A percentile compares a stretch with the other conserved stretches of the same genome.
phyloP scores from a whole-genome alignment of 2,113 vertebrate species.

The Sinocyclocheilus rhinocerous region DNA sequence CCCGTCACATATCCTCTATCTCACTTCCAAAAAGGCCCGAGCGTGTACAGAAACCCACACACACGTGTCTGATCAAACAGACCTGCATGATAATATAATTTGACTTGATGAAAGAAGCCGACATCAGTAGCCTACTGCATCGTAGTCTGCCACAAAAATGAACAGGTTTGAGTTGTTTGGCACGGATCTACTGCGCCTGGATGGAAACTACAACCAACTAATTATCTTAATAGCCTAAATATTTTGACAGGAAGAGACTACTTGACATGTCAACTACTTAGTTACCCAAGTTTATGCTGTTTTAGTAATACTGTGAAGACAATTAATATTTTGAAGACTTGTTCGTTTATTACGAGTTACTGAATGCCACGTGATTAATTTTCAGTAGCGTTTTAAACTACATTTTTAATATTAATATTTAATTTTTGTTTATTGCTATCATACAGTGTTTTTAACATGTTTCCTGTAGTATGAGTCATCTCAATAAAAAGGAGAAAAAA shows the following conservation, averaged over 20 bases:
- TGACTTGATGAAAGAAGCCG: neutral
- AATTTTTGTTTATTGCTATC: neutral
- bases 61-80: neutral
- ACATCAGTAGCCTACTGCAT: neutral
- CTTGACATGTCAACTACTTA: neutral
- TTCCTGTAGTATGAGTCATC: neutral
- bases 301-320: no score
- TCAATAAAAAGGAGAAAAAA: neutral
- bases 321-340: neutral
- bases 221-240: neutral
- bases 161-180: no score
- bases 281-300: neutral
- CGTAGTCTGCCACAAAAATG: neutral
- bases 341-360: neutral
- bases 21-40: neutral
- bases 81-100: neutral
- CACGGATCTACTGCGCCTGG: no score
- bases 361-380: neutral
- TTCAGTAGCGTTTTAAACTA: neutral
- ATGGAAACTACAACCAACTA: neutral
- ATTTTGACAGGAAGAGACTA: neutral
- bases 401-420: neutral
- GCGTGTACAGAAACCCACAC: conserved; percentile 3
- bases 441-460: neutral
- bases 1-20: neutral